phyloP scores from a whole-genome alignment of 2,888 invertebrate species.

The Listrodromus nycthemerus region DNA sequence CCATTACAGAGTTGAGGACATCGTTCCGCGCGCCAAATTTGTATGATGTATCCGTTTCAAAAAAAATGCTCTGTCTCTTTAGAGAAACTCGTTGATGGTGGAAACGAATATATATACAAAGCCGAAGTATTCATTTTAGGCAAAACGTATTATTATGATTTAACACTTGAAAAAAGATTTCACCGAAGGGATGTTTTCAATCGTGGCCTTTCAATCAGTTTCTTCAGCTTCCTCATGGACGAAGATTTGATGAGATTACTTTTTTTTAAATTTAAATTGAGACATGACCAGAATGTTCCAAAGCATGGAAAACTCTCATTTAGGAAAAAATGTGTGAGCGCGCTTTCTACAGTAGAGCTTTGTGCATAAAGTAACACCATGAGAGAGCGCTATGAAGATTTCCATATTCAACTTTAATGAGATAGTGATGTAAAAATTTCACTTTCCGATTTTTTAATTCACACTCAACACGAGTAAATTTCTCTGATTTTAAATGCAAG shows the following conservation, averaged over 20 bases:
- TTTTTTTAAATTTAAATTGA: not conserved
- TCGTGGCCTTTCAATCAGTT: not conserved
- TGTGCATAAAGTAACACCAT: not conserved
- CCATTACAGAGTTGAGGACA: constrained; percentile 16
- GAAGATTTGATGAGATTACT: not conserved
- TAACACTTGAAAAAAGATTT: not conserved
- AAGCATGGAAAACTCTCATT: not conserved
- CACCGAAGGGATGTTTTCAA: not conserved
- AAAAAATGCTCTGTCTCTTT: not conserved
- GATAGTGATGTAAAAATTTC: not conserved
- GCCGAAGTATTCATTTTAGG: not conserved
- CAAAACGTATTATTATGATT: not conserved
- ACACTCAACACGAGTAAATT: not conserved
- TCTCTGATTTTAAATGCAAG: not conserved
- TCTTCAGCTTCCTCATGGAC: not conserved
- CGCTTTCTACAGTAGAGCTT: not conserved
- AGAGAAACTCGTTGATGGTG: not conserved
- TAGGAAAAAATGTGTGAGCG: not conserved
- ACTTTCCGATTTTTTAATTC: not conserved
- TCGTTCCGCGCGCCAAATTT: constrained; percentile 24
- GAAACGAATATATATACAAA: not conserved
- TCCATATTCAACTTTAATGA: not conserved
- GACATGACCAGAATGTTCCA: not conserved
- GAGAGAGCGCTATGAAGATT: not conserved
- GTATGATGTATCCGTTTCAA: constrained; percentile 22